Percentiles rank a stretch among this genome's conserved stretches.
These are phyloP conservation scores for Micoletzkya japonica DNA, from an alignment of 2,888 invertebrate species.

Conservation along the genomic window DNA sequence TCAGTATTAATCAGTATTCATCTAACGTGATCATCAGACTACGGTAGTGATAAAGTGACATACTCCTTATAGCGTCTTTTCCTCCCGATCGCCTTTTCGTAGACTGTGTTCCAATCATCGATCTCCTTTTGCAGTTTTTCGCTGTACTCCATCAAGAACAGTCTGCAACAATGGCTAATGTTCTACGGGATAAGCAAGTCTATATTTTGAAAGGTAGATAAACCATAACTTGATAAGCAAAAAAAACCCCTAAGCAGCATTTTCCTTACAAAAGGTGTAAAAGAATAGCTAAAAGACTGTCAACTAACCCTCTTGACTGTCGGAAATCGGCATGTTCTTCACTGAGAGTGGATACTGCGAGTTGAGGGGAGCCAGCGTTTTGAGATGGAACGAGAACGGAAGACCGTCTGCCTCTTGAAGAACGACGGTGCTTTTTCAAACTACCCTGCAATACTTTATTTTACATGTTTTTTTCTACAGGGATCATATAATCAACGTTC, in stretches of 20 bases:
- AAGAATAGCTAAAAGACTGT: not conserved
- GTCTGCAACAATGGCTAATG: too few relatives aligned
- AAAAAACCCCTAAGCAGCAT: too few relatives aligned
- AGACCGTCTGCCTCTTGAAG: constrained; percentile 9
- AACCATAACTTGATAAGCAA: too few relatives aligned
- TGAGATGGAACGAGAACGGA: not conserved
- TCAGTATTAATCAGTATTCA: not conserved
- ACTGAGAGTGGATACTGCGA: constrained; percentile 1
- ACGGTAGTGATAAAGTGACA: not conserved
- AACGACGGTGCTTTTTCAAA: constrained; percentile 15
- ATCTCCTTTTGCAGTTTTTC: not conserved
- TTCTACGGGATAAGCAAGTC: too few relatives aligned
- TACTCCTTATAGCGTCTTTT: constrained; percentile 6
- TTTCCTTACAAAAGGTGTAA: not conserved
- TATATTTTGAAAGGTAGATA: too few relatives aligned
- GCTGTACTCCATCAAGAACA: not conserved
- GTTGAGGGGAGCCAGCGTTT: constrained; percentile 2
- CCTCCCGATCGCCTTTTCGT: not conserved
- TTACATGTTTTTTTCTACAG: too few relatives aligned
- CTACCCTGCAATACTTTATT: too few relatives aligned
- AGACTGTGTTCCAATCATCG: constrained; percentile 4
- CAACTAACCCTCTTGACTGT: not conserved
- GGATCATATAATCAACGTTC: too few relatives aligned
- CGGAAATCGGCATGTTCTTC: not conserved
- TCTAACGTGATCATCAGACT: not conserved